Base-by-base conservation (phyloP, 2,797 vertebrate species). In the Nannoperca obscura region DNA sequence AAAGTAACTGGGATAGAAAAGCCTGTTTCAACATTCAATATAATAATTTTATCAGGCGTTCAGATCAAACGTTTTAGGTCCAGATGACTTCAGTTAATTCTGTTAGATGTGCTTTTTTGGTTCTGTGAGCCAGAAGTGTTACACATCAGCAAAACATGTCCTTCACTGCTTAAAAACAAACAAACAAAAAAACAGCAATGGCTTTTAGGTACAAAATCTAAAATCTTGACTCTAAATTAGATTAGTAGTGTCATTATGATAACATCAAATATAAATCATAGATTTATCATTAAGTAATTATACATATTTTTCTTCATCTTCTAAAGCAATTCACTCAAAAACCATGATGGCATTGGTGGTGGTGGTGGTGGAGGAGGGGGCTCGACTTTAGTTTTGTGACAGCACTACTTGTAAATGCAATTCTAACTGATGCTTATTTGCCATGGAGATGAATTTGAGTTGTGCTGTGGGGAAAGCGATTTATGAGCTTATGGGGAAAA, bases 401-500 rank as follows among this genome's bases (percentile, higher is more conserved):
- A 65, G 62, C 63, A 53, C 60, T 70, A 77, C 72, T 86, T 82
- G 54, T 74, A 62, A 83, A 75, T 78, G 82, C 74, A 90, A 75
- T 89, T 83, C 82, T 74, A 89, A 84, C 83, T 54, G 67, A 83
- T 78, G 90, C 88, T 87, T 92, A 89, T 90, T 92, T 84, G 78
- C 86, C 64, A 46, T 62, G 66, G 83, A 78, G 89, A 90, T 89
- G 78, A 82, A 91, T 88, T 83, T 65, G 55, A 87, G 74, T 54
- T 62, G 67, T 46, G 80, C 83, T 53, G 65, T 60, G 70, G 71
- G 77, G 81, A 87, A 81, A 80, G 78, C 52, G 76, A 92, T 94
- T 92, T 88, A 92, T 83, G 86, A 78, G 80, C 82, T 90, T 81
- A 86, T 74, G 65, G 84, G 83, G 83, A 86, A 89, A 93, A 93